Evolutionary conservation across 2,888 invertebrate species (phyloP).

Genomic region (Pammene aurita): DNA sequence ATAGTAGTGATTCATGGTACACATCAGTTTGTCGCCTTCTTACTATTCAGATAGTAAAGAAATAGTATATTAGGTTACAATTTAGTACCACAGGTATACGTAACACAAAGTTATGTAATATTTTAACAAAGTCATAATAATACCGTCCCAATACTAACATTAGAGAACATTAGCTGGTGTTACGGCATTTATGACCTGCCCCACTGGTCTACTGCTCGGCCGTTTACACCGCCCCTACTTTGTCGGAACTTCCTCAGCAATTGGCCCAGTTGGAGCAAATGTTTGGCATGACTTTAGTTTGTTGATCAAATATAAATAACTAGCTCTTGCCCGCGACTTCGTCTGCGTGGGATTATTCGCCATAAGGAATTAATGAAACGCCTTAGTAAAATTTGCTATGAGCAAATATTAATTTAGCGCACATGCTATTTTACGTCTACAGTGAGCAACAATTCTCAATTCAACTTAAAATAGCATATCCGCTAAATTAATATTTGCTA

Average conservation of each 20-base stretch:
- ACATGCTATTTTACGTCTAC: too few relatives aligned
- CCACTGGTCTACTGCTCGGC: constrained; percentile 32
- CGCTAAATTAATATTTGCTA: too few relatives aligned
- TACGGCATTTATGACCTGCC: constrained; percentile 35
- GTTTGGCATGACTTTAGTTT: constrained; percentile 22
- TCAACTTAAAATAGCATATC: too few relatives aligned
- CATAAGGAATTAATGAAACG: too few relatives aligned
- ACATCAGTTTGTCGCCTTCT: too few relatives aligned
- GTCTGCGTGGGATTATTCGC: too few relatives aligned
- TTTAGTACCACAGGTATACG: not conserved
- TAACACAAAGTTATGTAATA: constrained; percentile 3
- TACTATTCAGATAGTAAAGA: not conserved
- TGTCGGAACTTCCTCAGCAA: constrained; percentile 3
- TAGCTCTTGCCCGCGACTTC: too few relatives aligned
- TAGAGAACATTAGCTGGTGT: constrained; percentile 12
- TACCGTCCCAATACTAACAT: constrained; percentile 2
- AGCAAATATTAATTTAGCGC: too few relatives aligned
- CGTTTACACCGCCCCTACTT: constrained; percentile 16
- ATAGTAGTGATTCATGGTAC: too few relatives aligned
- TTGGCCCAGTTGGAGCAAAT: constrained; percentile 26
- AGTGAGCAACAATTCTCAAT: too few relatives aligned
- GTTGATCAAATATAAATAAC: not conserved
- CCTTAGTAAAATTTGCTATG: too few relatives aligned
- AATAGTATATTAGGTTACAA: too few relatives aligned
- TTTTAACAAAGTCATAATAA: not conserved